These are phyloP conservation scores for Galbula dea DNA, from an alignment of 2,113 vertebrate genomes.

Conservation along the genomic window DNA sequence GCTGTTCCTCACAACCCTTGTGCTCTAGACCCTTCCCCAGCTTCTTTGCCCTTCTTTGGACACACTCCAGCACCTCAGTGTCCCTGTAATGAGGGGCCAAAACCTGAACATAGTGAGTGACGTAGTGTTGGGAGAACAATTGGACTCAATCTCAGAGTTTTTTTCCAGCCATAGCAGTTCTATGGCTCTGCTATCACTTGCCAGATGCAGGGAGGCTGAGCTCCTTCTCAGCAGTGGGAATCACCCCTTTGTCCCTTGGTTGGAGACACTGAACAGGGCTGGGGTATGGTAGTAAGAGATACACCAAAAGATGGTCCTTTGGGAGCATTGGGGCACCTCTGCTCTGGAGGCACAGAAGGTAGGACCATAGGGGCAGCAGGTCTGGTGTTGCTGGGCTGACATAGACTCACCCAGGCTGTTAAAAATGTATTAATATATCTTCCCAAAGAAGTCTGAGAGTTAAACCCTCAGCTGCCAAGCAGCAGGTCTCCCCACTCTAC, in stretches of 20 bases:
- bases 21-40: too few species aligned
- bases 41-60: too few species aligned
- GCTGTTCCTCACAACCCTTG: too few species aligned
- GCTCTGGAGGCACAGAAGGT: not conserved
- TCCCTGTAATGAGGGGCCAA: too few species aligned
- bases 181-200: not conserved
- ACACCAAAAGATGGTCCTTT: not conserved
- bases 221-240: not conserved
- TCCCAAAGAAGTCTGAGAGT: not conserved
- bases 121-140: too few species aligned
- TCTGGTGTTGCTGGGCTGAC: not conserved
- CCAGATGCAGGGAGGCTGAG: not conserved
- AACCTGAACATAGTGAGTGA: too few species aligned
- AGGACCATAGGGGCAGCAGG: fast-evolving
- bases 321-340: too few species aligned
- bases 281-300: not conserved
- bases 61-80: too few species aligned
- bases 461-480: not conserved
- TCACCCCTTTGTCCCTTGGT: fast-evolving
- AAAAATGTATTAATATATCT: not conserved
- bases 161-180: too few species aligned
- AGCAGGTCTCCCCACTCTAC: fast-evolving
- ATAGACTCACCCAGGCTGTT: not conserved
- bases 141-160: too few species aligned
- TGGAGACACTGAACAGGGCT: not conserved